These are phyloP conservation scores for Eulemur albifrons DNA, from an alignment of 2,797 vertebrate genomes.

Conservation along the genomic window DNA sequence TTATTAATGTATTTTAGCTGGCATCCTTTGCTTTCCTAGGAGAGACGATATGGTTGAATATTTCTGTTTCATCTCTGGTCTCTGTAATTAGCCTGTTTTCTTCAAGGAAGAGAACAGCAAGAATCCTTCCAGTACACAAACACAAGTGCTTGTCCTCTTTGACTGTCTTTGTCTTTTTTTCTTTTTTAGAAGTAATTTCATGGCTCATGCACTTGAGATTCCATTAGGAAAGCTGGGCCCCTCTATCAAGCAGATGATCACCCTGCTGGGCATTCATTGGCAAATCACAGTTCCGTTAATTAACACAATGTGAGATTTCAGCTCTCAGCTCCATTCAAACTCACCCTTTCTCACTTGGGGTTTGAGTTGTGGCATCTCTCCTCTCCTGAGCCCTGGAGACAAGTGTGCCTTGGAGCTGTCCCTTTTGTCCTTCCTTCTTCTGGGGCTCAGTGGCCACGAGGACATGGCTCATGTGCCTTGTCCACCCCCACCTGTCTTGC, in stretches of 20 bases:
- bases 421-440: not conserved
- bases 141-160: slow-evolving; percentile 51
- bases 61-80: slow-evolving; percentile 39
- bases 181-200: slow-evolving; percentile 86
- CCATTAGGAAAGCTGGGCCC: slow-evolving; percentile 85
- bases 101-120: slow-evolving; percentile 63
- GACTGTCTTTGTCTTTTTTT: slow-evolving; percentile 26
- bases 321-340: slow-evolving; percentile 80
- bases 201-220: slow-evolving; percentile 88
- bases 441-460: not conserved
- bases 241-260: slow-evolving; percentile 84
- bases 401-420: not conserved
- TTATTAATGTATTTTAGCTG: not conserved
- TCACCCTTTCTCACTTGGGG: slow-evolving; percentile 78
- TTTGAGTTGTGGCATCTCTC: slow-evolving; percentile 61
- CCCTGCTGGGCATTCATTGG: slow-evolving; percentile 86
- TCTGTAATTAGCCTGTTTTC: slow-evolving; percentile 62
- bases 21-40: slow-evolving; percentile 19
- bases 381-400: not conserved
- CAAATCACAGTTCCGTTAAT: slow-evolving; percentile 88
- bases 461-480: fast-evolving
- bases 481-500: not conserved
- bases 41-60: slow-evolving; percentile 30
- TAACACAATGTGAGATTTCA: slow-evolving; percentile 85
- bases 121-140: slow-evolving; percentile 44